These are phyloP conservation scores for Zaprionus ornatus DNA, from an alignment of 1,140 invertebrate species.

Conservation along the genomic window DNA sequence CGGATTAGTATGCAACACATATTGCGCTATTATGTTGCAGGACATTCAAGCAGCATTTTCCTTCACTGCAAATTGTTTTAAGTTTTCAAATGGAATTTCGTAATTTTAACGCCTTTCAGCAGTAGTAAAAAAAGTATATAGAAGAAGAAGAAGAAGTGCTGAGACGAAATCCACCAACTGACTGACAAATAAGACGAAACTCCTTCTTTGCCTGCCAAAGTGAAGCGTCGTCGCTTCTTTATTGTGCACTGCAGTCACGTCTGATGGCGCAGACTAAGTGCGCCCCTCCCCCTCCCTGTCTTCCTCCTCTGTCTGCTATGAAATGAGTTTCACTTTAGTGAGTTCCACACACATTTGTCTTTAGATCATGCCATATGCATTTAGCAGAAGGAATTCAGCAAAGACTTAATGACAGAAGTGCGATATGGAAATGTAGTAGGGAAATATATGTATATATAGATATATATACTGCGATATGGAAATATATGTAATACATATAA, in stretches of 20 bases:
- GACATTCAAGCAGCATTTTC: slow-evolving; percentile 65
- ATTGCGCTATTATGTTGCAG: slow-evolving; percentile 79
- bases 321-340: neutral
- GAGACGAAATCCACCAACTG: slow-evolving; percentile 15
- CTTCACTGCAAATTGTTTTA: slow-evolving; percentile 71
- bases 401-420: neutral
- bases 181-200: slow-evolving; percentile 43
- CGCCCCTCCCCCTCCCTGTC: neutral
- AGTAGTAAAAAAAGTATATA: slow-evolving; percentile 13
- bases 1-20: slow-evolving; percentile 78
- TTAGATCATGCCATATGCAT: slow-evolving; percentile 16
- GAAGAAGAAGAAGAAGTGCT: slow-evolving; percentile 4
- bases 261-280: slow-evolving; percentile 62
- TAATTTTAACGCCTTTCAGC: slow-evolving; percentile 76
- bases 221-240: slow-evolving; percentile 55
- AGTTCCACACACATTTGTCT: slow-evolving; percentile 2
- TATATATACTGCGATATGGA: too few relatives aligned
- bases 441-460: neutral
- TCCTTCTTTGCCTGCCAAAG: slow-evolving; percentile 49
- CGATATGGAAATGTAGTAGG: neutral
- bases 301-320: neutral
- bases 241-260: slow-evolving; percentile 73
- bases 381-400: neutral
- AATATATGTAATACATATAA: too few relatives aligned
- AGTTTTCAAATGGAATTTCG: slow-evolving; percentile 82